Base-by-base conservation (phyloP, 2,797 vertebrate genomes). In the Lindbergichthys nudifrons region DNA sequence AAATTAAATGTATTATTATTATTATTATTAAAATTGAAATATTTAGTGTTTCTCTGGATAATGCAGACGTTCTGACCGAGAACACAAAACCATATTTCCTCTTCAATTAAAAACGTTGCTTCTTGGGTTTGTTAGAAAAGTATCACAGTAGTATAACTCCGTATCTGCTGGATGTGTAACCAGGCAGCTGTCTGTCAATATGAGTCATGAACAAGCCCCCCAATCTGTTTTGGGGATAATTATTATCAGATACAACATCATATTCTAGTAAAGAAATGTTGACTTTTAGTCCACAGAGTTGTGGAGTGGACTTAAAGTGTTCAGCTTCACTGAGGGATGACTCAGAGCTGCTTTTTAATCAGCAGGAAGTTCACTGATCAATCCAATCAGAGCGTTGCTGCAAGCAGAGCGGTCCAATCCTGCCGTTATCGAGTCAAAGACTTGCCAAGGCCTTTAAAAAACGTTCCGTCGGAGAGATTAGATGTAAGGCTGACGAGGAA, bases 361-460 rank as follows among this genome's bases (percentile, higher is more conserved):
- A 85, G 81, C 81, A 85, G 69, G 72, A 87, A 84, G 83, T 76
- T 65, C 45, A 65, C 2, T 48, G 73, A 57, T 75, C 79, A 65
- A 70, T 80, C 79, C 85, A 86, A 67, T 75, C 82, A 71, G 73
- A 74, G 73, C 76, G 56, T 81, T 70, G 61, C 69, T 78, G 81
- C 71, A 50, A 71, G 77, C 52, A 1, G 36, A 79, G 85, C 58
- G 77, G 12, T 11, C 10, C 19, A 47, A 64, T 21, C 52, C 46
- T 59, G 1, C 53, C 4, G 4, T 43, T 4, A 1, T 39, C 15
- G 8, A 67, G 68, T 36, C 67, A 52, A 12, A 76, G 67, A 53
- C 58, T 61, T 48, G 78, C 71, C 72, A 82, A 80, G 79, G 77
- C 84, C 79, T 84, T 90, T 89, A 87, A 83, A 81, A 83, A 77